phyloP scores from a whole-genome alignment of 2,113 vertebrate genomes.

The Melanerpes aurifrons region DNA sequence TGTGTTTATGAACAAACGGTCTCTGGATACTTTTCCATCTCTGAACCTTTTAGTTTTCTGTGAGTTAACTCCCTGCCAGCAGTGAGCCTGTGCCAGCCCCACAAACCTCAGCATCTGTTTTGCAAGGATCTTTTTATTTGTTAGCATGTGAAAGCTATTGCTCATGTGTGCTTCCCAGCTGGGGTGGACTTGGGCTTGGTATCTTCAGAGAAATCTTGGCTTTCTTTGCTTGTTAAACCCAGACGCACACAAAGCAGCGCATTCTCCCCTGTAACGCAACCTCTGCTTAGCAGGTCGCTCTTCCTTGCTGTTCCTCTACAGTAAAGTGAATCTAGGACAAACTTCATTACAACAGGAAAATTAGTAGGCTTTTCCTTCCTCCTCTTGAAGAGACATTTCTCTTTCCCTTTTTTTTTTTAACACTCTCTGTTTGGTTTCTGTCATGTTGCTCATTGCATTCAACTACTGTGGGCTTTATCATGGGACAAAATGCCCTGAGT shows the following conservation, averaged over 20 bases:
- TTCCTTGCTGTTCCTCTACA: background rate
- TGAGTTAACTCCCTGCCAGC: constrained; percentile 71
- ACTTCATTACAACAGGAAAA: background rate
- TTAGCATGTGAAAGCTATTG: constrained; percentile 78
- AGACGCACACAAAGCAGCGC: constrained; percentile 15
- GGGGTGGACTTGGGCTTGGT: constrained; percentile 55
- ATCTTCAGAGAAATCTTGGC: constrained; percentile 60
- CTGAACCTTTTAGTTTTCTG: constrained; percentile 64
- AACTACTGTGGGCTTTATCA: background rate
- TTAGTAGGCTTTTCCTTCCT: background rate
- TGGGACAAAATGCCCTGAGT: background rate
- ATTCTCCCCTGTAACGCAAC: constrained; percentile 19
- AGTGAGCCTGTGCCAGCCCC: constrained; percentile 75
- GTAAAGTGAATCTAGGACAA: background rate
- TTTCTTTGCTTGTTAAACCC: constrained; percentile 63
- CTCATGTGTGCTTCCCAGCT: constrained; percentile 78
- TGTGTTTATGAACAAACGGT: constrained; percentile 79
- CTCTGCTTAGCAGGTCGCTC: background rate
- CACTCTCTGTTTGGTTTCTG: background rate
- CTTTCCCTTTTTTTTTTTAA: background rate
- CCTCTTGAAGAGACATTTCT: background rate
- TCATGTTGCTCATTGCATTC: background rate
- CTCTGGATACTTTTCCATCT: constrained; percentile 74
- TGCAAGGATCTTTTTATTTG: constrained; percentile 76
- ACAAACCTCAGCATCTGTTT: constrained; percentile 79